These are phyloP conservation scores for Chascanopsetta lugubris DNA, from an alignment of 2,113 vertebrate species.

Conservation along the genomic window DNA sequence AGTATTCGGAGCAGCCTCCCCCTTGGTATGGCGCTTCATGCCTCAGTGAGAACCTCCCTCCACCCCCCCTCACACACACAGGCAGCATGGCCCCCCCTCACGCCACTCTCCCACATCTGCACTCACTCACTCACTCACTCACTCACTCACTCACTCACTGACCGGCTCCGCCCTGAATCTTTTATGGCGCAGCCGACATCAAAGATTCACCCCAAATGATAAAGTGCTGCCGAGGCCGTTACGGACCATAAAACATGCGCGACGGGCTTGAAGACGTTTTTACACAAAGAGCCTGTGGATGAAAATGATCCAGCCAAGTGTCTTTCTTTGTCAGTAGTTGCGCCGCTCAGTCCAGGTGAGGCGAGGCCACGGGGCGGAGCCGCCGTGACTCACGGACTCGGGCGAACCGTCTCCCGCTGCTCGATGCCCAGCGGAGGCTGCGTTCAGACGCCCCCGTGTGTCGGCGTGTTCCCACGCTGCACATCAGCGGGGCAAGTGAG, in stretches of 20 bases:
- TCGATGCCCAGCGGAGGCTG: constrained; percentile 14
- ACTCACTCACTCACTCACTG: constrained; percentile 2
- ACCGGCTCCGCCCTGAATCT: constrained; percentile 55
- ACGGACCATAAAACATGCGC: constrained; percentile 33
- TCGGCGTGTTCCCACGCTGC: constrained; percentile 17
- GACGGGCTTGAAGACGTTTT: constrained; percentile 28
- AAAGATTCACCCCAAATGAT: constrained; percentile 49
- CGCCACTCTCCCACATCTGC: constrained; percentile 66
- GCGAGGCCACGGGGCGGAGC: constrained; percentile 5
- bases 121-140: not conserved
- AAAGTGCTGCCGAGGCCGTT: constrained; percentile 28
- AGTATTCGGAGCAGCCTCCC: constrained; percentile 54
- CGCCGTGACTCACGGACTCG: constrained; percentile 18
- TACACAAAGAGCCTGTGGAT: constrained; percentile 10
- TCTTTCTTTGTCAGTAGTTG: constrained; percentile 18
- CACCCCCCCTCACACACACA: no score
- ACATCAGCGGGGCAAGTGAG: constrained; percentile 60
- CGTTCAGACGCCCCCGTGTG: constrained; percentile 19
- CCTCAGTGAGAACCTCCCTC: constrained; percentile 60
- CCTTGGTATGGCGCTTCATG: constrained; percentile 43
- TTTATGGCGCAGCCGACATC: constrained; percentile 42
- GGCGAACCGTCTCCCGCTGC: constrained; percentile 15
- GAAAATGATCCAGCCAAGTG: constrained; percentile 5
- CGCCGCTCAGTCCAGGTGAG: constrained; percentile 36
- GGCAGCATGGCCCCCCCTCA: constrained; percentile 39